Evolutionary conservation across 1,140 invertebrate genomes (phyloP).

Genomic region (Episyrphus balteatus): DNA sequence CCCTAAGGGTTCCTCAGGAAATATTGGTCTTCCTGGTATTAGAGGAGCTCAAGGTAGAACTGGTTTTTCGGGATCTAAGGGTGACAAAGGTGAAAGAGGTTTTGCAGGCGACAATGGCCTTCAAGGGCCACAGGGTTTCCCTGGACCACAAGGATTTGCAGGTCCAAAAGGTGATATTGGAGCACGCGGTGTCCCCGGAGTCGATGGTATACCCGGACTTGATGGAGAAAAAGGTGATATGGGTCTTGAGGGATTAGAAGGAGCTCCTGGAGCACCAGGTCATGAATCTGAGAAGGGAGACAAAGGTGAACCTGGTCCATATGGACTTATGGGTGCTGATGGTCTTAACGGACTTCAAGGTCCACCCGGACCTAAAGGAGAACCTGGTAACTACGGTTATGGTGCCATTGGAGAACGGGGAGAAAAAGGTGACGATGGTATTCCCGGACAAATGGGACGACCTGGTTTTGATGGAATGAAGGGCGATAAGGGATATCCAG

Average conservation of each 20-base stretch:
- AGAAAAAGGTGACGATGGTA: conserved; percentile 54
- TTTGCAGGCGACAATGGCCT: conserved; percentile 44
- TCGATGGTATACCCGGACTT: conserved; percentile 41
- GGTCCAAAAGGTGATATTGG: conserved; percentile 47
- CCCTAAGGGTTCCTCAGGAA: conserved; percentile 41
- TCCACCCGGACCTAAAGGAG: conserved; percentile 53
- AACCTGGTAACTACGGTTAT: conserved; percentile 46
- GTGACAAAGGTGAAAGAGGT: conserved; percentile 42
- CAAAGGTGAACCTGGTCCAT: conserved; percentile 66
- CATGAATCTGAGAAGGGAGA: conserved; percentile 58
- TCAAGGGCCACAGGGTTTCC: conserved; percentile 41
- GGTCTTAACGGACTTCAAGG: conserved; percentile 52
- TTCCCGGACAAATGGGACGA: conserved; percentile 46
- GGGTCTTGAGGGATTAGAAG: conserved; percentile 50
- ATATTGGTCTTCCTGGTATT: conserved; percentile 42
- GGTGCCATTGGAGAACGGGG: conserved; percentile 49
- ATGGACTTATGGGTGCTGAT: conserved; percentile 55
- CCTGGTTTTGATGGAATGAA: conserved; percentile 52
- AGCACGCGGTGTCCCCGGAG: conserved; percentile 38
- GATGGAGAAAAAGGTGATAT: conserved; percentile 54
- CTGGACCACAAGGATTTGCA: conserved; percentile 31
- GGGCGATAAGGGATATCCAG: conserved; percentile 49
- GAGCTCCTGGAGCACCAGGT: conserved; percentile 64
- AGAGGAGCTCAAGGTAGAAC: conserved; percentile 39
- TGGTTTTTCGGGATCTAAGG: conserved; percentile 40